These are phyloP conservation scores for Heptranchias perlo DNA, from an alignment of 2,113 vertebrate species.

Conservation along the genomic window DNA sequence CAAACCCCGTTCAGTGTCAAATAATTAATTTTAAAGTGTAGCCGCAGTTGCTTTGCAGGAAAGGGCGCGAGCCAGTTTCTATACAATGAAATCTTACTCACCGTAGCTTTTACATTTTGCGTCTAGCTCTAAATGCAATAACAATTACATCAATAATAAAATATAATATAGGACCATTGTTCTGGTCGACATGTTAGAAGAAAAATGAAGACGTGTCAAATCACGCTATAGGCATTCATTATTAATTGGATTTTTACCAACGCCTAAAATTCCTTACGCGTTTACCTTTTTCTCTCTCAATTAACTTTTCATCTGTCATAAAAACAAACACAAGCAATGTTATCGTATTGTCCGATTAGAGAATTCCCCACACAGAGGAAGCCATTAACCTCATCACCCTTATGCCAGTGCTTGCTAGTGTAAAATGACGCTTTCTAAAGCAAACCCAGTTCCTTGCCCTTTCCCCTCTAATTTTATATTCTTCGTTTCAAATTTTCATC, in stretches of 20 bases:
- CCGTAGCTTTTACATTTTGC: background rate
- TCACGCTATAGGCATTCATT: too few species aligned
- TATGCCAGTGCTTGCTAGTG: background rate
- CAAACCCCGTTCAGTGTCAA: background rate
- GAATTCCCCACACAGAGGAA: background rate
- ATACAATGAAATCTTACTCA: background rate
- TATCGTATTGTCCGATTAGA: background rate
- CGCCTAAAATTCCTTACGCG: background rate
- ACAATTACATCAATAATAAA: background rate
- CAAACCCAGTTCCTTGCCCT: background rate
- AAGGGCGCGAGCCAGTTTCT: background rate
- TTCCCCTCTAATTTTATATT: background rate
- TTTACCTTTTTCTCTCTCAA: background rate
- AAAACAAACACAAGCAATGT: background rate
- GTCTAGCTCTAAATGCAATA: background rate
- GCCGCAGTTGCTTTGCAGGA: background rate
- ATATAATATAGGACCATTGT: background rate
- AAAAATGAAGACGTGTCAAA: background rate
- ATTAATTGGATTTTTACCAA: background rate
- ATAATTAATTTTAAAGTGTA: background rate
- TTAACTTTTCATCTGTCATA: background rate
- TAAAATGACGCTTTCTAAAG: background rate
- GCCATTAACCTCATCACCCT: background rate
- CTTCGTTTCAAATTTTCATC: background rate
- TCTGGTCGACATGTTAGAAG: background rate